Percentiles rank a stretch among this genome's conserved stretches.
phyloP scores from a whole-genome alignment of 2,888 invertebrate genomes.

The Drosophila buzzatii region DNA sequence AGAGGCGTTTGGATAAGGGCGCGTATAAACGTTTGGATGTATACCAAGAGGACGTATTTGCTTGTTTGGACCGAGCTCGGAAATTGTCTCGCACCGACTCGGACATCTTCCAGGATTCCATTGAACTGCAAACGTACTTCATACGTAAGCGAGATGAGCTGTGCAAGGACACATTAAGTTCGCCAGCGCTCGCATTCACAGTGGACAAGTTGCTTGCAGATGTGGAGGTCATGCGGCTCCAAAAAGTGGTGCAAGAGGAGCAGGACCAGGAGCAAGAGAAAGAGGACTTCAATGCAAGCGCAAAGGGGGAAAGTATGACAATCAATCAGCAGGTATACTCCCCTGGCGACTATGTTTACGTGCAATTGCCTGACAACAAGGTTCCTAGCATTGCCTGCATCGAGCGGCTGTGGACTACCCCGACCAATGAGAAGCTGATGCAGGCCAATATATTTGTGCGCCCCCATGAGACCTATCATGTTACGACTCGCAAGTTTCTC shows the following conservation, averaged over 20 bases:
- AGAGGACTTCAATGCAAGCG: slow-evolving; percentile 85
- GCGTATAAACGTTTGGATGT: slow-evolving; percentile 96
- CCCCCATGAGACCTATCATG: slow-evolving; percentile 98
- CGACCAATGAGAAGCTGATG: slow-evolving; percentile 93
- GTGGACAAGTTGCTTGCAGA: slow-evolving; percentile 90
- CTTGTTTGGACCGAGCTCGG: slow-evolving; percentile 95
- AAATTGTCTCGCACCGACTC: slow-evolving; percentile 96
- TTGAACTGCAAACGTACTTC: slow-evolving; percentile 96
- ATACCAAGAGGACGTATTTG: slow-evolving; percentile 98
- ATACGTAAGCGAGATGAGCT: slow-evolving; percentile 91
- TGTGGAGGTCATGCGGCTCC: slow-evolving; percentile 91
- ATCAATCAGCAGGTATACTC: slow-evolving; percentile 91
- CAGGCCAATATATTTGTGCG: slow-evolving; percentile 96
- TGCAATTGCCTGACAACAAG: slow-evolving; percentile 87
- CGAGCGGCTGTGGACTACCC: slow-evolving; percentile 95
- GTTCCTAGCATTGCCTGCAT: slow-evolving; percentile 93
- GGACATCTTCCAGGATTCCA: slow-evolving; percentile 97
- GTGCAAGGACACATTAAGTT: slow-evolving; percentile 92
- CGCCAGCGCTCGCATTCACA: slow-evolving; percentile 94
- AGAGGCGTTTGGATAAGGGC: slow-evolving; percentile 95
- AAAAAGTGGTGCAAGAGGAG: slow-evolving; percentile 91
- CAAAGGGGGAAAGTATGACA: slow-evolving; percentile 88
- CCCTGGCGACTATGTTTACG: slow-evolving; percentile 96
- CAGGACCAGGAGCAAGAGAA: slow-evolving; percentile 89
- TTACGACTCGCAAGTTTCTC: slow-evolving; percentile 96